Percentiles rank a stretch among this genome's conserved stretches.
Conservation (phyloP, 2,113 vertebrate genomes). For the Lophius piscatorius region DNA sequence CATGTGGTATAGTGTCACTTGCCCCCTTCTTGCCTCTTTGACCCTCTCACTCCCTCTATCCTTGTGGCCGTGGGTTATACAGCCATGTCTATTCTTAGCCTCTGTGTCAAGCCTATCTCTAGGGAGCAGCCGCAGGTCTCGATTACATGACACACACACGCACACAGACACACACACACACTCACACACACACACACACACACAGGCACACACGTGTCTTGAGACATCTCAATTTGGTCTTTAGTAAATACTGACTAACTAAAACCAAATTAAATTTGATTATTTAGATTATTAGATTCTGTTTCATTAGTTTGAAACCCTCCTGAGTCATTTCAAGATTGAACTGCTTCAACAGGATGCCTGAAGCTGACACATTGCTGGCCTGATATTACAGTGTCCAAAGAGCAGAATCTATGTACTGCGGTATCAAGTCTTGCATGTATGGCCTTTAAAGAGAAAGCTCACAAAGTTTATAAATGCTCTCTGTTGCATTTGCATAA, state of each 20-base stretch:
- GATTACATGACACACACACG: conserved; percentile 44
- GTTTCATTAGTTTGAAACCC: conserved; percentile 5
- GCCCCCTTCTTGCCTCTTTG: conserved; percentile 18
- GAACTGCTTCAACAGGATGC: conserved; percentile 18
- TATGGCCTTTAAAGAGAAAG: not conserved
- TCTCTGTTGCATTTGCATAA: no score
- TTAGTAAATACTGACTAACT: conserved; percentile 38
- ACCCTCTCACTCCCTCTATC: conserved; percentile 2
- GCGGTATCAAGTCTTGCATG: no score
- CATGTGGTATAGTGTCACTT: conserved; percentile 41
- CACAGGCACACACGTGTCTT: conserved; percentile 48
- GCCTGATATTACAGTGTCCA: not conserved
- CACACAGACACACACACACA: conserved; percentile 16
- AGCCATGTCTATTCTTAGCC: conserved; percentile 69
- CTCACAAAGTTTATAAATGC: no score
- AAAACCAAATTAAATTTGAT: conserved; percentile 39
- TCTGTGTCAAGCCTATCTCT: conserved; percentile 66
- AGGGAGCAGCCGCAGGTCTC: conserved; percentile 56
- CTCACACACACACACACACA: conserved; percentile 26
- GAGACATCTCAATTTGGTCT: conserved; percentile 64
- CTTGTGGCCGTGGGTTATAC: conserved; percentile 33
- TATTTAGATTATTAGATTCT: conserved; percentile 33
- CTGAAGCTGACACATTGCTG: conserved; percentile 21
- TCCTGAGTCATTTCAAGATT: conserved; percentile 38
- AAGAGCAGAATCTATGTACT: no score